These are phyloP conservation scores for Aromia moschata DNA, from an alignment of 2,888 invertebrate genomes.

Conservation along the genomic window DNA sequence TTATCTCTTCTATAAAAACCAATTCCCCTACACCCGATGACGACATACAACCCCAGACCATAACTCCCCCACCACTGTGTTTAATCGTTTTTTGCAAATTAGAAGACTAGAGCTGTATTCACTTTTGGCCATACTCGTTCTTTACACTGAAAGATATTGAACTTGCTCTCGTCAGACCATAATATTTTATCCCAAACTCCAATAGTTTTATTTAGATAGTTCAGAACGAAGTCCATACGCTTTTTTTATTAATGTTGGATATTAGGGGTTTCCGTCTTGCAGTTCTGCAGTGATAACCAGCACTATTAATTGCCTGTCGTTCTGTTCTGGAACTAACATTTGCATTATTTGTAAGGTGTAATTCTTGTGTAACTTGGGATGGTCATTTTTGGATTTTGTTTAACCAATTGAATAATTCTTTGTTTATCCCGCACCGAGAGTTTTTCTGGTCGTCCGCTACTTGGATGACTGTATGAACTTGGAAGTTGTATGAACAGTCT, in stretches of 20 bases:
- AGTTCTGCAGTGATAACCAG: background rate
- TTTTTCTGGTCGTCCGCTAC: background rate
- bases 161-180: background rate
- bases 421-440: background rate
- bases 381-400: background rate
- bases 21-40: background rate
- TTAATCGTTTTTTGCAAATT: background rate
- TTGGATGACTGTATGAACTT: background rate
- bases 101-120: background rate
- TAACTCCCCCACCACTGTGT: background rate
- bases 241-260: background rate
- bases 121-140: background rate
- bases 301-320: background rate
- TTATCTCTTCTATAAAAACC: background rate
- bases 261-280: background rate
- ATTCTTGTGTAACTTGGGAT: background rate
- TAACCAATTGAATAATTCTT: background rate
- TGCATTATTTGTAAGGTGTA: background rate
- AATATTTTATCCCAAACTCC: background rate
- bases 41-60: background rate
- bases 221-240: background rate
- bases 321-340: too few species aligned
- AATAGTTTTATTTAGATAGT: background rate
- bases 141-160: background rate
- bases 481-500: background rate